Conservation (phyloP, 2,888 invertebrate species). For the Apamea epomidion region DNA sequence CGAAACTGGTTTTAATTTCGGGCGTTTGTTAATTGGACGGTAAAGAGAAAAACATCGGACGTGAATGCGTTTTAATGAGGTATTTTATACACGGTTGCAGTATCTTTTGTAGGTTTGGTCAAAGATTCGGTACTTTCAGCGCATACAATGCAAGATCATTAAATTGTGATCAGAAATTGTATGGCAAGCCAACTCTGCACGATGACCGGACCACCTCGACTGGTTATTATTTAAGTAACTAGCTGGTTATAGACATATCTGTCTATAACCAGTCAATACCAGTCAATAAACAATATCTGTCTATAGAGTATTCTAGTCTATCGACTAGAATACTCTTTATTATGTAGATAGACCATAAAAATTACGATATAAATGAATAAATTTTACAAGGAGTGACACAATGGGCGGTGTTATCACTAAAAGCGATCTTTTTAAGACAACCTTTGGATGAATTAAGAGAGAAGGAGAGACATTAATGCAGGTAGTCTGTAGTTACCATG, state of each 20-base stretch:
- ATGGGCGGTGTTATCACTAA: background rate
- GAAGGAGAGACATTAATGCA: background rate
- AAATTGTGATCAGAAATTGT: constrained; percentile 30
- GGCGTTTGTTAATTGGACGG: constrained; percentile 75
- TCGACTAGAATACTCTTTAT: background rate
- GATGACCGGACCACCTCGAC: background rate
- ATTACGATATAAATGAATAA: background rate
- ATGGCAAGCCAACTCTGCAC: constrained; percentile 25
- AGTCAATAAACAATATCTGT: too few relatives aligned
- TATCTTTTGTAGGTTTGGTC: constrained; percentile 46
- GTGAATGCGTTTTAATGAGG: constrained; percentile 68
- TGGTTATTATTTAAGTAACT: background rate
- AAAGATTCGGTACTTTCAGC: constrained; percentile 35
- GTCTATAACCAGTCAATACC: too few relatives aligned
- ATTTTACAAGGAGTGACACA: background rate
- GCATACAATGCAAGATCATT: constrained; percentile 45
- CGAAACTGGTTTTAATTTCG: constrained; percentile 74
- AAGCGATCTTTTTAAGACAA: background rate
- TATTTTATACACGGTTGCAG: constrained; percentile 44
- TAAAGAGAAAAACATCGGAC: constrained; percentile 67
- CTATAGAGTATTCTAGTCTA: too few relatives aligned
- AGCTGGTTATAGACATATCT: background rate
- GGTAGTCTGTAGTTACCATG: background rate
- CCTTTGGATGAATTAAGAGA: background rate
- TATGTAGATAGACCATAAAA: background rate